A percentile compares a stretch with the other conserved stretches of the same genome.
phyloP scores from a whole-genome alignment of 2,888 invertebrate species.

The Xanthia togata region DNA sequence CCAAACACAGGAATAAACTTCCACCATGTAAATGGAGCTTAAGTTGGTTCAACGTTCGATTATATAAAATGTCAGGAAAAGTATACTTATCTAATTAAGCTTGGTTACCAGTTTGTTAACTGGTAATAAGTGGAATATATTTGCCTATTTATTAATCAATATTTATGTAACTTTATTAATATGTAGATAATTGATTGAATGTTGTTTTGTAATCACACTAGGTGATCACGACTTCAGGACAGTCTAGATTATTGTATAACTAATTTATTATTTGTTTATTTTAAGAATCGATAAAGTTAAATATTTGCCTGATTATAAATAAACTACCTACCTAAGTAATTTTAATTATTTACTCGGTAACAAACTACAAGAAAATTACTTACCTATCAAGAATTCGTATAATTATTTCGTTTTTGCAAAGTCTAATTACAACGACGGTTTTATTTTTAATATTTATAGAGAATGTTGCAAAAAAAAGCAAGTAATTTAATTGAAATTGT shows the following conservation, averaged over 20 bases:
- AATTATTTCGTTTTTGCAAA: neutral
- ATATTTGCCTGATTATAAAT: neutral
- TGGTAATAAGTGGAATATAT: constrained; percentile 4
- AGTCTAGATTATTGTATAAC: constrained; percentile 49
- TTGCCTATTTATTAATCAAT: constrained; percentile 23
- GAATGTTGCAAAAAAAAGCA: neutral
- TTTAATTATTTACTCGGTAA: neutral
- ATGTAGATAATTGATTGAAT: constrained; percentile 41
- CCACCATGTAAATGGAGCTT: too few species aligned
- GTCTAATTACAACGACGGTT: neutral
- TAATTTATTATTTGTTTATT: constrained; percentile 1
- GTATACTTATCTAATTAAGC: constrained; percentile 17
- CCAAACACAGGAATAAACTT: neutral
- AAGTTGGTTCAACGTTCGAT: constrained; percentile 29
- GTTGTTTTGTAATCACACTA: constrained; percentile 39
- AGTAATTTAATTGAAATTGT: neutral
- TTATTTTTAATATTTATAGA: neutral
- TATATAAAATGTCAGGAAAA: constrained; percentile 40
- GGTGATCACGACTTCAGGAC: constrained; percentile 36
- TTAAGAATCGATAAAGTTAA: neutral
- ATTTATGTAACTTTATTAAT: constrained; percentile 43
- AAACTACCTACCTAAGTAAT: neutral
- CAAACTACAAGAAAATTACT: neutral
- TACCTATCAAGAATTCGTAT: neutral
- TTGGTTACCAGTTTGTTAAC: constrained; percentile 9